Percentiles rank a stretch among this genome's conserved stretches.
These are phyloP conservation scores for Drosophila antonietae DNA, from an alignment of 2,888 invertebrate species.

Conservation along the genomic window DNA sequence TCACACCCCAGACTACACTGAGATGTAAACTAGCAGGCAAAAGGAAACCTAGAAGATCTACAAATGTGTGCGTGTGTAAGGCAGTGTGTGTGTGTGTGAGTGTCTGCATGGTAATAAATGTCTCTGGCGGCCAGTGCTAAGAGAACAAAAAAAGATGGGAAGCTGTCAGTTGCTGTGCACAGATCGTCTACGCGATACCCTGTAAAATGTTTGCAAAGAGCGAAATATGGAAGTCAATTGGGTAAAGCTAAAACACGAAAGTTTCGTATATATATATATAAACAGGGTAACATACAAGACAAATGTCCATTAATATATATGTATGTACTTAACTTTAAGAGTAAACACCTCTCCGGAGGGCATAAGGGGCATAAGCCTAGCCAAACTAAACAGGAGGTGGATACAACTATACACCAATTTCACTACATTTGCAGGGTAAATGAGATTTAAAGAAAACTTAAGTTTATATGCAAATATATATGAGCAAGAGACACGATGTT, in stretches of 20 bases:
- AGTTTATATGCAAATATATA: no score
- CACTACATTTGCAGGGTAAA: neutral
- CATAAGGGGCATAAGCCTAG: no score
- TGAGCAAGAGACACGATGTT: no score
- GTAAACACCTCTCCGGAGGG: no score
- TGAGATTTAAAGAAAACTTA: no score
- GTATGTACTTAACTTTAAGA: no score
- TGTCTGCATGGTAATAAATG: slow-evolving; percentile 58
- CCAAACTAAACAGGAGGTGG: no score
- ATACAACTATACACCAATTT: neutral
- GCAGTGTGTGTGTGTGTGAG: neutral
- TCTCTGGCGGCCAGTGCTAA: slow-evolving; percentile 71
- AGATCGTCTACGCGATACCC: neutral
- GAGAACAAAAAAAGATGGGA: slow-evolving; percentile 18
- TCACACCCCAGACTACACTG: slow-evolving; percentile 3
- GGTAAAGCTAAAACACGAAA: no score
- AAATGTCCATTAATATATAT: no score
- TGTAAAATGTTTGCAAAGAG: neutral
- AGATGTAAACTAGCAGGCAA: slow-evolving; percentile 15
- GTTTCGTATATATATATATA: no score
- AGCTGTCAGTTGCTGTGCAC: neutral
- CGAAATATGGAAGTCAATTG: neutral
- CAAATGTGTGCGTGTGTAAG: slow-evolving; percentile 13
- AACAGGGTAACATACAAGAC: no score
- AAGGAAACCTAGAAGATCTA: slow-evolving; percentile 39